phyloP scores from a whole-genome alignment of 1,140 invertebrate genomes.

The Bombus cullumanus region DNA sequence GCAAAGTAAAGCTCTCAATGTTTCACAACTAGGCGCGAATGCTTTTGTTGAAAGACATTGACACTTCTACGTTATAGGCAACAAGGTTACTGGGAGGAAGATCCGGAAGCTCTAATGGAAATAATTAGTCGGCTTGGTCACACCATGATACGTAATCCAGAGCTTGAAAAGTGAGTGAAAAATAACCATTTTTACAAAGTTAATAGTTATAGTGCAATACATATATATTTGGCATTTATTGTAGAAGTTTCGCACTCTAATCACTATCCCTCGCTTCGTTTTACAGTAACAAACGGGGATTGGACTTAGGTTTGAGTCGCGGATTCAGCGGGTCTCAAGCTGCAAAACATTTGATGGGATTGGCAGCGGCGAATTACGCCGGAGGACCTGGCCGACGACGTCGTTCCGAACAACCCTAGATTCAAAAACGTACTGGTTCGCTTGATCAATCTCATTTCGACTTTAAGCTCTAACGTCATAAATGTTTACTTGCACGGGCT shows the following conservation, averaged over 20 bases:
- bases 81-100: constrained; percentile 73
- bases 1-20: background rate
- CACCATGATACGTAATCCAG: constrained; percentile 81
- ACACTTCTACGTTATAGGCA: constrained; percentile 30
- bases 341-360: constrained; percentile 94
- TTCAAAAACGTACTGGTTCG: constrained; percentile 5
- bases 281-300: constrained; percentile 89
- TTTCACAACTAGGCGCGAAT: background rate
- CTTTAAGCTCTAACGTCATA: constrained; percentile 25
- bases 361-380: constrained; percentile 93
- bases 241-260: background rate
- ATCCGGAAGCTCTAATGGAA: constrained; percentile 84
- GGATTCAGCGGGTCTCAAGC: constrained; percentile 94
- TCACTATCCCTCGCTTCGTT: background rate
- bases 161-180: constrained; percentile 84
- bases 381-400: constrained; percentile 93
- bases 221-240: background rate
- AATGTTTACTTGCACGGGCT: background rate
- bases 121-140: constrained; percentile 63
- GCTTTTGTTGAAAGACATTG: background rate
- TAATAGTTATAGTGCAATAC: no score
- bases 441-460: constrained; percentile 25
- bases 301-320: constrained; percentile 91
- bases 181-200: background rate
- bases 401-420: constrained; percentile 83